phyloP scores from a whole-genome alignment of 2,888 invertebrate genomes.

The Allophyes oxyacanthae region DNA sequence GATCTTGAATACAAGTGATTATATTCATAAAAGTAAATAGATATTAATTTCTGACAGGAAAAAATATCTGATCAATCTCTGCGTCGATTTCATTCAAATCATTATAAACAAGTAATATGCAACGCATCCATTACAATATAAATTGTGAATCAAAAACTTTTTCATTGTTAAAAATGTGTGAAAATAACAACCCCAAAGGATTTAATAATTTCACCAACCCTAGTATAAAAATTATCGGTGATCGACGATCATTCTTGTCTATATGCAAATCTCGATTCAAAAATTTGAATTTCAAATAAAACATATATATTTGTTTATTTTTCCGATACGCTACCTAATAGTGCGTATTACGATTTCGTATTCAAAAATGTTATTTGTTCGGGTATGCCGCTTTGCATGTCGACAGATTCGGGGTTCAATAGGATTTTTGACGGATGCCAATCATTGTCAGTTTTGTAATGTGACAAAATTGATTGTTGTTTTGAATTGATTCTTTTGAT shows the following conservation, averaged over 20 bases:
- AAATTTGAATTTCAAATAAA: conserved; percentile 86
- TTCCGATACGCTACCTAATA: conserved; percentile 80
- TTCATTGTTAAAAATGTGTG: conserved; percentile 63
- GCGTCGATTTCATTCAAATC: conserved; percentile 21
- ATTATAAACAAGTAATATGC: conserved; percentile 18
- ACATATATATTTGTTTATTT: conserved; percentile 79
- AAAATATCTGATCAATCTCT: conserved; percentile 41
- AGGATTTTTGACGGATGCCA: conserved; percentile 78
- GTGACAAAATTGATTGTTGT: conserved; percentile 48
- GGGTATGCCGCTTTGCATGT: conserved; percentile 64
- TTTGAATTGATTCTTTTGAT: conserved; percentile 44
- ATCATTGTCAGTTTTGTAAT: conserved; percentile 59
- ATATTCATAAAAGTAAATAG: no score
- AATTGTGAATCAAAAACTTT: conserved; percentile 54
- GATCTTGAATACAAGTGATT: no score
- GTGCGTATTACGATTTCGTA: conserved; percentile 72
- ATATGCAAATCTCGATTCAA: conserved; percentile 82
- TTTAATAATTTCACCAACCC: conserved; percentile 65
- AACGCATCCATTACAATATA: conserved; percentile 47
- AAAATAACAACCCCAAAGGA: conserved; percentile 60
- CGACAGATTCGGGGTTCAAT: conserved; percentile 60
- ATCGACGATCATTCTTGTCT: conserved; percentile 83
- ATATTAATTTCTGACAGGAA: conserved; percentile 11
- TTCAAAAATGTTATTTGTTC: conserved; percentile 66
- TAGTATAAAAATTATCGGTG: conserved; percentile 77